Evolutionary conservation across 2,113 vertebrate genomes (phyloP), one percentile per base, ranked within the genome.

Genomic region (Dromas ardeola): DNA sequence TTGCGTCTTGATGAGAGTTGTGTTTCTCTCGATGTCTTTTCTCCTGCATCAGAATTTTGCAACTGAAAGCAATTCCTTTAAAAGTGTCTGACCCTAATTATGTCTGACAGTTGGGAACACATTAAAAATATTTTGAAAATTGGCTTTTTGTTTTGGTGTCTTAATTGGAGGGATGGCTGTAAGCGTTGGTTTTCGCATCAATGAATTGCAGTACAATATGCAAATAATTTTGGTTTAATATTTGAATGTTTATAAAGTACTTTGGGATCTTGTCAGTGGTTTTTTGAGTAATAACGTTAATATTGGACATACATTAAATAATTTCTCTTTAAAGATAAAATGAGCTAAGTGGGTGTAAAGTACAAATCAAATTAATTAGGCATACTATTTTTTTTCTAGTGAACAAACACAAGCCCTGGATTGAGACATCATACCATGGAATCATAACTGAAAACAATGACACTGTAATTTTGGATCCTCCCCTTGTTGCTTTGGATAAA

Each of bases 331-430:
- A 71, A 59, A 80, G 29, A 80, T 32, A 80, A 83, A 90, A 59
- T 16, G 12, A 95, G 4, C 30, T 72, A 58, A 55, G 50, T 69
- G 43, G n/a, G 12, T 84, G 14, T 93, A 59, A 79, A 66, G 17
- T 20, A 67, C 65, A 27, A 77, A 49, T 91, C 16, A 52, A 49
- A 72, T 69, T 91, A 93, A 95, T 77, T 36, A 84, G 38, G 43
- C 16, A 4, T 55, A 11, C 2, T 36, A 1, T 93, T 92, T 94
- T 29, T 91, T 96, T 95, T 97, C 52, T 88, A 99, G 99, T 99
- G 89, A 99, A 99, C 95, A 99, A 99, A 93, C 99, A 99, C 97
- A 99, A 99, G 88, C 99, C 99, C 9, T 99, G 99, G 99, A 99
- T 99, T 63, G 99, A 99, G 98, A 99, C 99, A 0, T 99, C 99